Conservation (phyloP, 1,140 invertebrate genomes). For the Drosophila saltans region DNA sequence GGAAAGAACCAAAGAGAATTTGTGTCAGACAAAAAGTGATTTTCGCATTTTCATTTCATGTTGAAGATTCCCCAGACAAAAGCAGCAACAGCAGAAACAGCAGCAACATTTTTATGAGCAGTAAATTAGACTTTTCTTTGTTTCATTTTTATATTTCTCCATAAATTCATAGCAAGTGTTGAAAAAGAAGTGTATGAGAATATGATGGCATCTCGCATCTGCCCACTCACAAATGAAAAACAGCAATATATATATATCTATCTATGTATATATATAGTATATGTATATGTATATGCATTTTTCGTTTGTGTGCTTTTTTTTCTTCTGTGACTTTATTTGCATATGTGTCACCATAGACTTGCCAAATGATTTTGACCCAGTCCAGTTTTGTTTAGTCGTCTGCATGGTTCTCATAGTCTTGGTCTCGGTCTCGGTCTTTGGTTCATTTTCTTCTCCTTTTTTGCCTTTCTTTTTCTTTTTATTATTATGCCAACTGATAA, state of each 20-base stretch:
- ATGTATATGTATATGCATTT: not conserved
- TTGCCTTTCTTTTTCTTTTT: not conserved
- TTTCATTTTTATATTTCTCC: conserved; percentile 38
- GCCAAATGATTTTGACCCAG: conserved; percentile 8
- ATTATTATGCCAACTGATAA: conserved; percentile 15
- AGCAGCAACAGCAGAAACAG: not conserved
- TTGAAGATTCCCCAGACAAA: conserved; percentile 4
- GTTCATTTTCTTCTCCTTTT: too few relatives aligned
- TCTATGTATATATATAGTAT: not conserved
- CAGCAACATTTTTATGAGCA: conserved; percentile 51
- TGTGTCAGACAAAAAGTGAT: conserved; percentile 37
- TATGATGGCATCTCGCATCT: not conserved
- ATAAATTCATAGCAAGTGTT: conserved; percentile 16
- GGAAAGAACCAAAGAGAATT: conserved; percentile 10
- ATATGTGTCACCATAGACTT: conserved; percentile 4
- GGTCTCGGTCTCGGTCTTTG: conserved; percentile 1
- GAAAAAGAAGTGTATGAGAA: not conserved
- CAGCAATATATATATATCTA: not conserved
- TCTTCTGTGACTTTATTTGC: conserved; percentile 11
- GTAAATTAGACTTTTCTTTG: conserved; percentile 58
- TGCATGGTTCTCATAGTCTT: not conserved
- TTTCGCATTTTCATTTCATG: conserved; percentile 29
- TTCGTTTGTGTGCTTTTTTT: not conserved
- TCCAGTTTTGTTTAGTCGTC: conserved; percentile 11
- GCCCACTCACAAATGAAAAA: conserved; percentile 15